phyloP scores from a whole-genome alignment of 2,113 vertebrate species.

The Melanerpes aurifrons region DNA sequence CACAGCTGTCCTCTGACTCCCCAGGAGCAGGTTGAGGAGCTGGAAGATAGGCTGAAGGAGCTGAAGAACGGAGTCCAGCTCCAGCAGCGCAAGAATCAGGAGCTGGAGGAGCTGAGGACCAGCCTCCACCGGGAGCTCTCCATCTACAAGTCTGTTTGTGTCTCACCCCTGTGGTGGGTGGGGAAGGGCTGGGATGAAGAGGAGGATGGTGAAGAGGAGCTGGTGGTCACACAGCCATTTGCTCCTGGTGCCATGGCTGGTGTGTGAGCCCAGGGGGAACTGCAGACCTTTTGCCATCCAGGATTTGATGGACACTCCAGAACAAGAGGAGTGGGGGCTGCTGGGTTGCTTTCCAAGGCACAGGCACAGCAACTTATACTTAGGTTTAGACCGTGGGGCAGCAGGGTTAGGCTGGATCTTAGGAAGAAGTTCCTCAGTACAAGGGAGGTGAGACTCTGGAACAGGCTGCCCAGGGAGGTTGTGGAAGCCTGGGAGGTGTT shows the following conservation, averaged over 20 bases:
- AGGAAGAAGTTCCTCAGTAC: too few relatives aligned
- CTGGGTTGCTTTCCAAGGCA: neutral
- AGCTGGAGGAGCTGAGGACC: conserved; percentile 84
- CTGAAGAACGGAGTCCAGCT: conserved; percentile 85
- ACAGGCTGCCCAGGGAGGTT: too few relatives aligned
- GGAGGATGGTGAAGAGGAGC: neutral
- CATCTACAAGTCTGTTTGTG: conserved; percentile 83
- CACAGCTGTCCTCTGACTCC: rapidly evolving
- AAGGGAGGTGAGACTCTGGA: too few relatives aligned
- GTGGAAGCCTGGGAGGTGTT: too few relatives aligned
- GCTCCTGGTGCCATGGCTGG: neutral
- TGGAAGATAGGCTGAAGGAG: conserved; percentile 87
- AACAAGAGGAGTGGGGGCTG: neutral
- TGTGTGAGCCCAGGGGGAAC: neutral
- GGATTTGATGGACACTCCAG: neutral
- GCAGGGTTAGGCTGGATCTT: too few relatives aligned
- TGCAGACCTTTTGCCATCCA: neutral
- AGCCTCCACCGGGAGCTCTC: conserved; percentile 82
- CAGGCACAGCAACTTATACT: neutral
- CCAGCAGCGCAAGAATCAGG: conserved; percentile 88
- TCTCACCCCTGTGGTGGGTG: neutral
- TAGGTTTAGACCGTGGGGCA: too few relatives aligned
- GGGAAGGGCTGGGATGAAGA: neutral
- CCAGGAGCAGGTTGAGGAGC: conserved; percentile 84
- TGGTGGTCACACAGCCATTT: neutral